Base-by-base conservation (phyloP, 2,113 vertebrate species). In the Misgurnus anguillicaudatus region DNA sequence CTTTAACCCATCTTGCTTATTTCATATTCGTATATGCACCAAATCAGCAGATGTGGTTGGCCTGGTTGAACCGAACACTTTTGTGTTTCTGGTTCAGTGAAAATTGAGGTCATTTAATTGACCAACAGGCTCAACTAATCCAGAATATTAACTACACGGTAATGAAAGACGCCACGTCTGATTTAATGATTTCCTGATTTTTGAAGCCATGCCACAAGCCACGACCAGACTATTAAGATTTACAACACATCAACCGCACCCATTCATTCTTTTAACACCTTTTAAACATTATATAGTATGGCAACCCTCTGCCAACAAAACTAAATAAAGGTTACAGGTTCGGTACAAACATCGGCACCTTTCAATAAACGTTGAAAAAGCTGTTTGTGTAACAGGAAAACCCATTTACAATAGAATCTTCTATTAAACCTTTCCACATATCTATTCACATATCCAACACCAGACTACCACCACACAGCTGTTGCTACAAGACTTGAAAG, bases 21-120 rank as follows among this genome's bases (percentile, higher is more conserved):
- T 47, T 38, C 58, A 39, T 31, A 67, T 58, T 21, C 51, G 14
- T 9, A 6, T 60, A 55, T 38, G 38, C 51, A 21, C 39, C 14
- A 31, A 55, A 58, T 72, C 53, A 14, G 36, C 36, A 41, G 36
- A 58, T 57, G 51, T 58, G 19, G n/a, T 24, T 57, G 36, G 38
- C 19, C 55, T 45, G 55, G 70, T 11, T 42, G 68, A 71, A n/a
- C n/a, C n/a, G n/a, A n/a, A 71, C 68, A 58, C n/a, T 24, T 19
- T 68, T 60, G 39, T 45, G 53, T 73, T 73, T 60, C 71, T 73
- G 55, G 39, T 11, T 73, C 39, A 60, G 39, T 61, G 13, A 73
- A 60, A 6, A 9, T 6, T 39, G 11, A 47, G 71, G 39, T 24
- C 41, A 45, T 45, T 5, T 45, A 10, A 78, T 38, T 45, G 48